A percentile compares a stretch with the other conserved stretches of the same genome.
These are phyloP conservation scores for Lacanobia wlatinum DNA, from an alignment of 2,888 invertebrate species.

Conservation along the genomic window DNA sequence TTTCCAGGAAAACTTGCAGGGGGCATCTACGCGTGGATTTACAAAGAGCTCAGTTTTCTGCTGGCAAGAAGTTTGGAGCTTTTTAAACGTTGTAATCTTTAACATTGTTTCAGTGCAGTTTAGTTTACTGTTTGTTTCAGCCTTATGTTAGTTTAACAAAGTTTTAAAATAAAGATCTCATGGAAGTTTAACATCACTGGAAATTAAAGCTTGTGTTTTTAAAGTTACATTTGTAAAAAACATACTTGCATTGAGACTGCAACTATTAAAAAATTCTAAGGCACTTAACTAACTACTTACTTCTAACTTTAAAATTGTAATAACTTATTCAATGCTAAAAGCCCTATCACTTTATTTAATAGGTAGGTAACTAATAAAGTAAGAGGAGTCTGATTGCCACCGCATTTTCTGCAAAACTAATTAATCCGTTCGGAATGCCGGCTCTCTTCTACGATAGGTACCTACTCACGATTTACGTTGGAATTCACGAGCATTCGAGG, in stretches of 20 bases:
- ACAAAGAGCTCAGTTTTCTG: not conserved
- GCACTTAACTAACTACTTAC: not conserved
- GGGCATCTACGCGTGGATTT: not conserved
- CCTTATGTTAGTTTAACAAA: not conserved
- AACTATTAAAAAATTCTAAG: not conserved
- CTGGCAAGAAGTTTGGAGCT: not conserved
- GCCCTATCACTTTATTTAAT: constrained; percentile 44
- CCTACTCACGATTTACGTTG: constrained; percentile 39
- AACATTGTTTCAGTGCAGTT: not conserved
- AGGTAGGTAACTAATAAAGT: constrained; percentile 36
- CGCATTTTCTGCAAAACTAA: constrained; percentile 56
- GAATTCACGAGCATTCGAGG: constrained; percentile 39
- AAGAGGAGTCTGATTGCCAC: constrained; percentile 37
- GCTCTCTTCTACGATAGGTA: constrained; percentile 31
- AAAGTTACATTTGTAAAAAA: not conserved
- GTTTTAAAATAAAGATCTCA: not conserved
- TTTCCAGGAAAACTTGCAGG: not conserved
- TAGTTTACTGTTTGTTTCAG: not conserved
- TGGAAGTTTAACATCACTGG: not conserved
- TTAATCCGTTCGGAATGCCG: constrained; percentile 44
- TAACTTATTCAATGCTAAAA: constrained; percentile 44
- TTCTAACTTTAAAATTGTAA: constrained; percentile 13
- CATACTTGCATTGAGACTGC: not conserved
- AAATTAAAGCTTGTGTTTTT: not conserved
- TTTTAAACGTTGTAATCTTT: not conserved